These are phyloP conservation scores for Diadumene lineata DNA, from an alignment of 92 coral and sea anemone genomes.

Conservation along the genomic window DNA sequence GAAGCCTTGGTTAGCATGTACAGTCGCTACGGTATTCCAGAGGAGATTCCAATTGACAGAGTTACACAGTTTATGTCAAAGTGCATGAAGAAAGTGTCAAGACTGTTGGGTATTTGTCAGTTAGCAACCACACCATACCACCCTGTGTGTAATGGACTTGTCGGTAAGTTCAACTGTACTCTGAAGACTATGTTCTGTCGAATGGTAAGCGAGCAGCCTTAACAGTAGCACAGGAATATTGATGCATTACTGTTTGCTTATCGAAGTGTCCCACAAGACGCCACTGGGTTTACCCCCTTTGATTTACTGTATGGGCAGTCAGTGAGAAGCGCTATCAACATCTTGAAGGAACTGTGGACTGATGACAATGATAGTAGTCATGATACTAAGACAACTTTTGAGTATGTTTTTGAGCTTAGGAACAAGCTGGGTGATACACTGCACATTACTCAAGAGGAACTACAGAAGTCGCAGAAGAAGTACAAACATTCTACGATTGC, in stretches of 20 bases:
- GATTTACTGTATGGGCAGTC: slow-evolving; percentile 48
- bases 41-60: slow-evolving; percentile 39
- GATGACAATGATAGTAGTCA: slow-evolving; percentile 16
- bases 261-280: slow-evolving; percentile 44
- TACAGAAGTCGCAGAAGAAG: slow-evolving; percentile 42
- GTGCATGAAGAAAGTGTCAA: slow-evolving; percentile 36
- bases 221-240: slow-evolving; percentile 50
- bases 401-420: slow-evolving; percentile 55
- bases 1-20: slow-evolving; percentile 25
- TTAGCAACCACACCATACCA: slow-evolving; percentile 55
- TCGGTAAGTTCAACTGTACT: slow-evolving; percentile 49
- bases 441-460: slow-evolving; percentile 25
- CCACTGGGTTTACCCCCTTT: slow-evolving; percentile 49
- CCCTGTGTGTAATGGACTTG: slow-evolving; percentile 55
- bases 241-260: slow-evolving; percentile 46
- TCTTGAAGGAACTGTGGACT: slow-evolving; percentile 38
- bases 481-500: slow-evolving; percentile 32
- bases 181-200: slow-evolving; percentile 44
- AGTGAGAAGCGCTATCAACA: slow-evolving; percentile 37
- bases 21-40: slow-evolving; percentile 43
- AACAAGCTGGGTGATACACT: slow-evolving; percentile 33
- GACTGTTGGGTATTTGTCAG: slow-evolving; percentile 46
- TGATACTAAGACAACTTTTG: slow-evolving; percentile 39
- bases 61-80: slow-evolving; percentile 43
- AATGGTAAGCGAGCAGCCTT: slow-evolving; percentile 22